Percentiles rank a stretch among this genome's conserved stretches.
Conservation (phyloP, 2,797 vertebrate genomes). For the Scolopax bukidnonensis region DNA sequence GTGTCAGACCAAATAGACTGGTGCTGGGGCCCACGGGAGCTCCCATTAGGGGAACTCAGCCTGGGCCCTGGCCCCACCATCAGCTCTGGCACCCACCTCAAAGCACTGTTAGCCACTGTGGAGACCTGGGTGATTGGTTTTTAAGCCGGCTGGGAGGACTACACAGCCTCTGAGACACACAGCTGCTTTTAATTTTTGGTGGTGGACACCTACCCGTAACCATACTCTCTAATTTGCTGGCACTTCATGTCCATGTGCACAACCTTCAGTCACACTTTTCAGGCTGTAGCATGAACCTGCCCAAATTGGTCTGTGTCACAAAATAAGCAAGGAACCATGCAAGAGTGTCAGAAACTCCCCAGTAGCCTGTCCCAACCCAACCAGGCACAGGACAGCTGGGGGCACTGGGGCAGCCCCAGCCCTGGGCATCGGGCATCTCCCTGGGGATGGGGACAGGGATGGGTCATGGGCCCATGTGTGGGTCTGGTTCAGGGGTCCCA, state of each 20-base stretch:
- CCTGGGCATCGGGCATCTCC: accelerated
- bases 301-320: not conserved
- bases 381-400: not conserved
- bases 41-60: not conserved
- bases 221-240: not conserved
- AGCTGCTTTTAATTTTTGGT: not conserved
- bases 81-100: not conserved
- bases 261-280: not conserved
- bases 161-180: not conserved
- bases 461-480: accelerated
- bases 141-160: not conserved
- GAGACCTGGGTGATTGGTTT: not conserved
- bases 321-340: not conserved
- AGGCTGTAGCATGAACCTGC: not conserved
- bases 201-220: not conserved
- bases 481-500: accelerated
- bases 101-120: not conserved
- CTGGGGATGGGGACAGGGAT: accelerated
- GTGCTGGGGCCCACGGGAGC: accelerated
- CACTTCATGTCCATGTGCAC: not conserved
- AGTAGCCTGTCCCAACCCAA: accelerated
- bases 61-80: accelerated
- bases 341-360: accelerated
- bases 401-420: not conserved
- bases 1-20: not conserved